Evolutionary conservation across 1,140 invertebrate genomes (phyloP).

Genomic region (Zaprionus africanus): DNA sequence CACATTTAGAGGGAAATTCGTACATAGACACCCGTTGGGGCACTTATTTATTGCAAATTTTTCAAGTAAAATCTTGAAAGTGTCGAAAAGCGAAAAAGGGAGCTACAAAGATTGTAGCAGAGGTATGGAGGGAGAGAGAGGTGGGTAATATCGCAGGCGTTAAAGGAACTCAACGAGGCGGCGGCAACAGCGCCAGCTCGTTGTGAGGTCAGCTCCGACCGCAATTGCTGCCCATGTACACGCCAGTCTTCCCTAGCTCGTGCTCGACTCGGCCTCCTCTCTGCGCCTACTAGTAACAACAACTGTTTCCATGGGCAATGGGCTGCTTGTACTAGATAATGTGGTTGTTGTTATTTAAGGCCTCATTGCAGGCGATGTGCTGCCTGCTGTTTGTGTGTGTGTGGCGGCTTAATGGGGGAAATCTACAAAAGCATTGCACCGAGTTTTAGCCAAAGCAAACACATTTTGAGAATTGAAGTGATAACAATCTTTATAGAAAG

Average conservation of each 20-base stretch:
- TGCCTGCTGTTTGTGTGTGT: conserved; percentile 20
- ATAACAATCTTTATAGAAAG: background rate
- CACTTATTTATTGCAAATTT: conserved; percentile 81
- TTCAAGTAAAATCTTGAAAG: conserved; percentile 78
- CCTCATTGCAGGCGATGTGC: conserved; percentile 54
- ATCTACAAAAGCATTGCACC: conserved; percentile 13
- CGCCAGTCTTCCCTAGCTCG: conserved; percentile 15
- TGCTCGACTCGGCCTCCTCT: conserved; percentile 8
- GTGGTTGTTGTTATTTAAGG: conserved; percentile 65
- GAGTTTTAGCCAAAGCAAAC: conserved; percentile 1
- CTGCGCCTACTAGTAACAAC: background rate
- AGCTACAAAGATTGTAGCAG: conserved; percentile 15
- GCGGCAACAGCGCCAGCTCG: conserved; percentile 48
- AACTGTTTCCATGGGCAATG: conserved; percentile 21
- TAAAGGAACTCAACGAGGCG: conserved; percentile 44
- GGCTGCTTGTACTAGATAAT: conserved; percentile 74
- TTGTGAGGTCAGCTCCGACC: conserved; percentile 66
- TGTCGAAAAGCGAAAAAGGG: conserved; percentile 69
- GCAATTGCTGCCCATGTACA: conserved; percentile 51
- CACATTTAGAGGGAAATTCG: conserved; percentile 44
- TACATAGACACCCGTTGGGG: conserved; percentile 45
- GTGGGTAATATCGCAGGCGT: conserved; percentile 49
- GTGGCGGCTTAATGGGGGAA: conserved; percentile 12
- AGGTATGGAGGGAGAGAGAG: conserved; percentile 19
- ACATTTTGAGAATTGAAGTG: background rate